These are phyloP conservation scores for Iphiclides podalirius DNA, from an alignment of 2,888 invertebrate genomes.

Conservation along the genomic window DNA sequence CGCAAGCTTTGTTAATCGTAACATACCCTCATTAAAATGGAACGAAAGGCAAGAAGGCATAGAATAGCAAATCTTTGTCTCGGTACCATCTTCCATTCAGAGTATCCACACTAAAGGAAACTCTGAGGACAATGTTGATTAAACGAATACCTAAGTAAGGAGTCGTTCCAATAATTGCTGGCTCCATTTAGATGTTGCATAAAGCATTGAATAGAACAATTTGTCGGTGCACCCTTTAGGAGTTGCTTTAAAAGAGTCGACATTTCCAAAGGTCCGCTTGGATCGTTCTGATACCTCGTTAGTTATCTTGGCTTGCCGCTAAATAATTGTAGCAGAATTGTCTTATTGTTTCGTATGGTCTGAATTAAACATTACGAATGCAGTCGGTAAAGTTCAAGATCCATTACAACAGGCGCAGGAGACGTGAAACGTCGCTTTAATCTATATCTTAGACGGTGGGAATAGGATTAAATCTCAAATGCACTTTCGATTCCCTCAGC, in stretches of 20 bases:
- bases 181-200: constrained; percentile 54
- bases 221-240: constrained; percentile 67
- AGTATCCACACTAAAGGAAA: constrained; percentile 38
- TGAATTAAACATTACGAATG: constrained; percentile 31
- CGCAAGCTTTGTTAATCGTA: constrained; percentile 15
- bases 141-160: constrained; percentile 71
- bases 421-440: constrained; percentile 27
- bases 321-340: constrained; percentile 69
- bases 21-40: constrained; percentile 34
- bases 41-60: constrained; percentile 42
- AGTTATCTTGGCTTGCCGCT: constrained; percentile 64
- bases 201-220: constrained; percentile 70
- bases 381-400: constrained; percentile 33
- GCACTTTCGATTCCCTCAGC: constrained; percentile 35
- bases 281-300: constrained; percentile 71
- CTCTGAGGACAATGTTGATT: constrained; percentile 74
- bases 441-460: constrained; percentile 46
- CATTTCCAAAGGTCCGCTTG: constrained; percentile 64
- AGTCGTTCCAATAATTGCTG: constrained; percentile 53
- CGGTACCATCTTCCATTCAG: constrained; percentile 60
- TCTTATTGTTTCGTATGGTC: constrained; percentile 28
- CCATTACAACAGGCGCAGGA: constrained; percentile 7
- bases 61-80: constrained; percentile 55
- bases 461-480: constrained; percentile 51
- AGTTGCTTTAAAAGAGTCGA: constrained; percentile 50